Percentiles rank a stretch among this genome's conserved stretches.
Conservation (phyloP, 2,113 vertebrate genomes). For the Heterocephalus glaber region DNA sequence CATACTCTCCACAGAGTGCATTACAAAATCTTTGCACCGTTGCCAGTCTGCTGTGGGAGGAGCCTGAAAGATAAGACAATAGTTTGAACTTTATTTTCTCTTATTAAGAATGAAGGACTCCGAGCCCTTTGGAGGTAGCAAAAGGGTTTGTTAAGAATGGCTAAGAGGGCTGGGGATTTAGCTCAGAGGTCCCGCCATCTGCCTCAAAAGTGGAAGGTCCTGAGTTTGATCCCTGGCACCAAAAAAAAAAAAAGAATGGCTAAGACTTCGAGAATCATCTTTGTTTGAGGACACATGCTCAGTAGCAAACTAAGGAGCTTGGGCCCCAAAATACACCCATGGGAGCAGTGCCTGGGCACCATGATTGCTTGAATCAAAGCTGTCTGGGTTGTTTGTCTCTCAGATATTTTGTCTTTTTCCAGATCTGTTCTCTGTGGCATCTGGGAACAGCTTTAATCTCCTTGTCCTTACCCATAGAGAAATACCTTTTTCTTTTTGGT, state of each 20-base stretch:
- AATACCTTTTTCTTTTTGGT: background rate
- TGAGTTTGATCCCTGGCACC: no score
- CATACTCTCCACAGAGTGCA: background rate
- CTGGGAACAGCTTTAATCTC: background rate
- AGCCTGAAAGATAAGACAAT: background rate
- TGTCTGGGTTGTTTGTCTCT: background rate
- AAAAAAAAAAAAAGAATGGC: background rate
- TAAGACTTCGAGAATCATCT: background rate
- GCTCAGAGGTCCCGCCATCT: no score
- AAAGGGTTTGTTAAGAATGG: background rate
- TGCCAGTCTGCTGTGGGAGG: background rate
- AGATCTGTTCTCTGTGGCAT: background rate
- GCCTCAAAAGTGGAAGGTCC: no score
- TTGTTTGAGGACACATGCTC: no score
- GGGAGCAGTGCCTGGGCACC: background rate
- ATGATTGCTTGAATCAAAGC: background rate
- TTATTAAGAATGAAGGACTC: background rate
- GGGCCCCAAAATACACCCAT: no score
- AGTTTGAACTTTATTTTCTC: background rate
- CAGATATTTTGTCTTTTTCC: background rate
- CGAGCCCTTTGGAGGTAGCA: background rate
- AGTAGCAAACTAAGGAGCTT: rapidly evolving
- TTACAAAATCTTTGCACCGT: background rate
- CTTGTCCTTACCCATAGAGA: background rate
- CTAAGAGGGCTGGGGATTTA: no score